Evolutionary conservation across 1,140 invertebrate genomes (phyloP), one percentile per base, ranked within the genome.

Genomic region (Calycopis cecrops): DNA sequence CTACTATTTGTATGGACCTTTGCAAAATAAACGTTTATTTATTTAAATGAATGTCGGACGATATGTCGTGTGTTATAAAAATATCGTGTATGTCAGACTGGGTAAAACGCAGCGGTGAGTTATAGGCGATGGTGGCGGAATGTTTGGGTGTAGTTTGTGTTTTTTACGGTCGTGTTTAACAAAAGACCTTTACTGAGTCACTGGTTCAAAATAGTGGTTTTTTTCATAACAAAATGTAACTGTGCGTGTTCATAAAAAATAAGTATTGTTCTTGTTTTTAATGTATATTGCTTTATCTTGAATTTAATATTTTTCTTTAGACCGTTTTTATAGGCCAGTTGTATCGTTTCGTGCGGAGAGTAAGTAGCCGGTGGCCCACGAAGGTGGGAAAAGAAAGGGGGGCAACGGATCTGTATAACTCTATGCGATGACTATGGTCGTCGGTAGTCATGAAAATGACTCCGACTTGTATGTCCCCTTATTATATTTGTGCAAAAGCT

Each of bases 91-190:
- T 35, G 49, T 52, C 55, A 52, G 52, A 57, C 51, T 52, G 33
- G 55, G 47, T 57, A 52, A 51, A 57, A 48, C 38, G 14, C 42
- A 10, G 40, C 49, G 18, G 55, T 57, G 55, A 57, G 48, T 57
- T 57, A 57, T 57, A 50, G 44, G 40, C 9, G 11, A 37, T 38
- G 33, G 55, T 57, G 55, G 55, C 55, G 55, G 55, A 52, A 57
- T 57, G 49, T 52, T 52, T 48, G 38, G 35, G 38, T 35, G 44
- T 47, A 34, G 16, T 56, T 50, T 14, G 40, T 49, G 28, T 37
- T 57, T 52, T 40, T 40, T 57, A 50, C 50, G 35, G 40, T 33
- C 17, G 17, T 50, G 49, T 50, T 57, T 48, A 40, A 51, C 49
- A 38, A 52, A 57, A 21, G 34, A 10, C 38, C 49, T 35, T 55